A percentile compares a stretch with the other conserved stretches of the same genome.
phyloP scores from a whole-genome alignment of 1,140 invertebrate genomes.

The Amyelois transitella region DNA sequence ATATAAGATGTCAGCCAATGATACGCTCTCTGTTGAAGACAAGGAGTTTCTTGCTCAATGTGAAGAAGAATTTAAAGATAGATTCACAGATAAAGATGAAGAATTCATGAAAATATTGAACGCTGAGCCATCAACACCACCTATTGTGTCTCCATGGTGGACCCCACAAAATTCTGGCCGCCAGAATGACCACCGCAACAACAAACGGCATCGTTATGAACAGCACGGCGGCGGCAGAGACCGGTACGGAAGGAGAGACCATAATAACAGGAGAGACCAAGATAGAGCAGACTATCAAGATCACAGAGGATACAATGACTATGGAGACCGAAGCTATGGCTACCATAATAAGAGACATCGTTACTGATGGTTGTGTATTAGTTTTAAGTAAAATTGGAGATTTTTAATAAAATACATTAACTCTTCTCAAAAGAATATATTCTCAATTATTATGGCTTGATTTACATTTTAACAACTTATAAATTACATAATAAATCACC shows the following conservation, averaged over 20 bases:
- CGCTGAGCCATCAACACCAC: constrained; percentile 42
- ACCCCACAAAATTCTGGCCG: constrained; percentile 28
- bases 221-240: constrained; percentile 21
- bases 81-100: constrained; percentile 65
- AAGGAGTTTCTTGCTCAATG: constrained; percentile 56
- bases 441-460: constrained; percentile 73
- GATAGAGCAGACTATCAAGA: neutral
- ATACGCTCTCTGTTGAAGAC: constrained; percentile 46
- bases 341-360: constrained; percentile 13
- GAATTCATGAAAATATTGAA: constrained; percentile 66
- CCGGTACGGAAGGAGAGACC: neutral
- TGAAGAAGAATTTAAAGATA: constrained; percentile 60
- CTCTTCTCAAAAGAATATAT: constrained; percentile 70
- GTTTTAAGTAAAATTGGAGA: constrained; percentile 16
- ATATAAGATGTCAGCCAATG: constrained; percentile 33
- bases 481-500: constrained; percentile 69
- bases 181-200: constrained; percentile 34
- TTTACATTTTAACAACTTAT: constrained; percentile 73
- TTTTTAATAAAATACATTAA: constrained; percentile 33
- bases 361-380: constrained; percentile 18
- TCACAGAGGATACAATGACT: constrained; percentile 33
- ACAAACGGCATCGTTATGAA: constrained; percentile 38
- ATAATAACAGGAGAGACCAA: constrained; percentile 7
- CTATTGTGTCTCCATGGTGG: constrained; percentile 58
- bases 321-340: constrained; percentile 14